phyloP scores from a whole-genome alignment of 2,797 vertebrate genomes.

The Amblyopsis hoosieri region DNA sequence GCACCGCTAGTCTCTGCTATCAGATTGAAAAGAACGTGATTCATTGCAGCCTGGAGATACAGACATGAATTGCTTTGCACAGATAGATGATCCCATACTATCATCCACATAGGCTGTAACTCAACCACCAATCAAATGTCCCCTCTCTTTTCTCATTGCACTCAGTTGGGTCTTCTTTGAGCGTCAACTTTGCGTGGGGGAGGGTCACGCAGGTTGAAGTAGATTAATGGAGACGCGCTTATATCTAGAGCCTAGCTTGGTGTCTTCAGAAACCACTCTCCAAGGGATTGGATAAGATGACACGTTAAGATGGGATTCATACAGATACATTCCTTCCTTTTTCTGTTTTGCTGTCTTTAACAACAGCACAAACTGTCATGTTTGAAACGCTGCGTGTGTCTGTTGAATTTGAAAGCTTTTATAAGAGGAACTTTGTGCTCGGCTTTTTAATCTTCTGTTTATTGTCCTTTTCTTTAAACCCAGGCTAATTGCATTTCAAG shows the following conservation, averaged over 20 bases:
- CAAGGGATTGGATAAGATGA: conserved; percentile 38
- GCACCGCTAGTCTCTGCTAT: conserved; percentile 23
- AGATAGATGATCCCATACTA: conserved; percentile 26
- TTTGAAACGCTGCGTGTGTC: conserved; percentile 39
- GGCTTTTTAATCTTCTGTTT: conserved; percentile 61
- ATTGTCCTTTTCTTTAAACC: conserved; percentile 45
- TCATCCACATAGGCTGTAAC: conserved; percentile 7
- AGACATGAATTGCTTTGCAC: conserved; percentile 44
- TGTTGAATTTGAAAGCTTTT: conserved; percentile 39
- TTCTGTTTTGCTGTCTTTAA: conserved; percentile 36
- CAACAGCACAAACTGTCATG: conserved; percentile 58
- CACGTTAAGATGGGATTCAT: conserved; percentile 42
- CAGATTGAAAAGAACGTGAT: conserved; percentile 31
- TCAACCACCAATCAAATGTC: conserved; percentile 5
- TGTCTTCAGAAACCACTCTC: conserved; percentile 34
- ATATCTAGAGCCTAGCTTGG: conserved; percentile 18
- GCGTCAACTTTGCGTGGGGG: conserved; percentile 28
- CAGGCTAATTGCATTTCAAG: conserved; percentile 70
- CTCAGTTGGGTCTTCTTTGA: conserved; percentile 40
- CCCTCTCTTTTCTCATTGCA: conserved; percentile 5
- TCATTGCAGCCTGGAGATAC: conserved; percentile 36
- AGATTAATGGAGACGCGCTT: conserved; percentile 28
- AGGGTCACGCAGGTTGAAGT: conserved; percentile 51
- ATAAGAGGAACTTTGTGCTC: conserved; percentile 42
- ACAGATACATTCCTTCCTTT: conserved; percentile 46